Evolutionary conservation across 2,888 invertebrate species (phyloP), one percentile per base, ranked within the genome.

Genomic region (Halocaridina rubra): DNA sequence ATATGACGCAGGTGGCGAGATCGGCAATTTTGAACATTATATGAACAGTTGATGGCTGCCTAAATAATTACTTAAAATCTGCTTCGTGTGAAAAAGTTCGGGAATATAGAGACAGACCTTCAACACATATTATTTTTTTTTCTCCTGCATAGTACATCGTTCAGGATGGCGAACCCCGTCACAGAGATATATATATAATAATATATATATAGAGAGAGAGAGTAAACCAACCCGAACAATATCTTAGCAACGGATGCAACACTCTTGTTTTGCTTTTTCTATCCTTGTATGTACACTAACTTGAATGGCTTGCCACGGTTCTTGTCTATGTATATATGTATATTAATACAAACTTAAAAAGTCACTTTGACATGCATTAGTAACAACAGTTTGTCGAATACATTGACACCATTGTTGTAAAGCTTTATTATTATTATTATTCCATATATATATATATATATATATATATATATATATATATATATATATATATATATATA

Each of bases 281-380:
- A n/a, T n/a, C n/a, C n/a, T 72, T 57, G 53, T 72, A 72, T 80
- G 30, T 72, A 80, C 80, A 80, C 32, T 19, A 80, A 80, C 30
- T 80, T 72, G 57, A 79, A 80, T 80, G 72, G 57, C 71, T 80
- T 72, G 72, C 80, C 80, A 80, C 80, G 61, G 72, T 71, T 33
- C 27, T 78, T 78, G 67, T 78, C 32, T 61, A 78, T 78, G 39
- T 72, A 78, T 78, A 64, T 30, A 72, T 78, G 39, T 72, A 78
- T 78, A 64, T 30, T 59, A 59, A 80, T 80, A 80, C 72, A 57
- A 80, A 77, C 61, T 71, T 80, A 29, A 71, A n/a, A 72, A 71
- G 46, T 72, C 80, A 80, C 80, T 80, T 71, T 32, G 33, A 80
- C 80, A 80, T 80, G 80, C 80, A 80, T 33, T 69, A 71, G 59